Conservation (phyloP, 2,797 vertebrate genomes). For the Chelon auratus region DNA sequence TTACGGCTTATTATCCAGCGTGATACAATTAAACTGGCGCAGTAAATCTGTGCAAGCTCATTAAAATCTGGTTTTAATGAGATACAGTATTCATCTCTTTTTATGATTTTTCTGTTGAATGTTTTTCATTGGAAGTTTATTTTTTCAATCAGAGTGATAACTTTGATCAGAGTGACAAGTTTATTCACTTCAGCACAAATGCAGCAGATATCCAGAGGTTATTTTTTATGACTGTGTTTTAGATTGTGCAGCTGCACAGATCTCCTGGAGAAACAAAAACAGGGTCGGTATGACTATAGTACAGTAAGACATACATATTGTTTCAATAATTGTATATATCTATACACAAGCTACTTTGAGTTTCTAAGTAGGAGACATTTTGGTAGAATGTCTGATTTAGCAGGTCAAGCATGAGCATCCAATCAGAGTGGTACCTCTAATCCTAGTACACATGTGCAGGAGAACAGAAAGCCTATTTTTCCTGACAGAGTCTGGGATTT, state of each 20-base stretch:
- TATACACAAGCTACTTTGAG: too few species aligned
- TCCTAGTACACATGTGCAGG: conserved; percentile 18
- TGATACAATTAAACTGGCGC: background rate
- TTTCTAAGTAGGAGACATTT: too few species aligned
- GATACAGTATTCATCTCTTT: background rate
- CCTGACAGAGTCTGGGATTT: conserved; percentile 6
- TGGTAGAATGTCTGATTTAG: background rate
- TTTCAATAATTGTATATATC: too few species aligned
- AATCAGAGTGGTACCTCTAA: background rate
- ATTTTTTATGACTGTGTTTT: background rate
- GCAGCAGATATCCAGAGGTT: conserved; percentile 18
- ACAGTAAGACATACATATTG: background rate
- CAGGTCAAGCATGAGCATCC: background rate
- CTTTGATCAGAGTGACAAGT: background rate
- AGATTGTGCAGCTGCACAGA: too few species aligned
- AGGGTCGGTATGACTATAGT: too few species aligned
- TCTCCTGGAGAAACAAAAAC: too few species aligned
- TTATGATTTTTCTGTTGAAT: conserved; percentile 3
- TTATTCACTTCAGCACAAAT: background rate
- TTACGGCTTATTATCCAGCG: conserved; percentile 4
- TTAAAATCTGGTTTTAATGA: conserved; percentile 28
- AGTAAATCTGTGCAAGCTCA: background rate
- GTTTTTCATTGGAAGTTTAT: conserved; percentile 7
- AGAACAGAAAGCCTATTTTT: conserved; percentile 10
- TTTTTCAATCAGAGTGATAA: background rate